Percentiles rank a stretch among this genome's conserved stretches.
These are phyloP conservation scores for Stylophora pistillata DNA, from an alignment of 64 coral and sea anemone genomes.

Conservation along the genomic window DNA sequence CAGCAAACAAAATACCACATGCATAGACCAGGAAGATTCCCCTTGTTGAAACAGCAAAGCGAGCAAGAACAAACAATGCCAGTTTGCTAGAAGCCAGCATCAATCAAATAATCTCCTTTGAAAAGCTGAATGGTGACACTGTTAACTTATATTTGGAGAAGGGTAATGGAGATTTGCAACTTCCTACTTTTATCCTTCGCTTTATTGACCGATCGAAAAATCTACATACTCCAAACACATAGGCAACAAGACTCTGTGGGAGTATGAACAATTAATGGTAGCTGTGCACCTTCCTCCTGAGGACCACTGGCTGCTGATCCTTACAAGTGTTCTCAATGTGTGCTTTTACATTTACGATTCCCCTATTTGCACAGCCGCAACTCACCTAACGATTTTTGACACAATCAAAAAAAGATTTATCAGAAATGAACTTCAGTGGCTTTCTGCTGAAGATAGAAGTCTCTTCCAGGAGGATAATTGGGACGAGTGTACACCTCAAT, in stretches of 20 bases:
- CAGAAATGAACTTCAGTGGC: background rate
- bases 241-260: background rate
- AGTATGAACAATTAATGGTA: constrained; percentile 8
- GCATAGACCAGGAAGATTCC: background rate
- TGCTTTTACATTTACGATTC: constrained; percentile 28
- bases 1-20: background rate
- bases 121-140: constrained; percentile 29
- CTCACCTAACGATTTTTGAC: constrained; percentile 5
- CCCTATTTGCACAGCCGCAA: background rate
- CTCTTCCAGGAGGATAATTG: constrained; percentile 11
- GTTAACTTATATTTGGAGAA: constrained; percentile 43
- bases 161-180: too few species aligned
- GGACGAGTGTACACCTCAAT: background rate
- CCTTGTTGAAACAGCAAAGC: background rate
- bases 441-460: background rate
- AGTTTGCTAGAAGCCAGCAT: constrained; percentile 3
- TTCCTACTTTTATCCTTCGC: too few species aligned
- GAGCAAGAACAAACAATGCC: background rate
- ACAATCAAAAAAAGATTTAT: constrained; percentile 25
- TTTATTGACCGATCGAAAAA: too few species aligned
- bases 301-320: background rate
- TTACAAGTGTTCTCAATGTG: too few species aligned
- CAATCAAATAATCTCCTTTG: background rate
- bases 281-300: background rate
- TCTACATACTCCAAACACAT: background rate